Conservation (phyloP, 1,140 invertebrate species). For the Zophobas morio region DNA sequence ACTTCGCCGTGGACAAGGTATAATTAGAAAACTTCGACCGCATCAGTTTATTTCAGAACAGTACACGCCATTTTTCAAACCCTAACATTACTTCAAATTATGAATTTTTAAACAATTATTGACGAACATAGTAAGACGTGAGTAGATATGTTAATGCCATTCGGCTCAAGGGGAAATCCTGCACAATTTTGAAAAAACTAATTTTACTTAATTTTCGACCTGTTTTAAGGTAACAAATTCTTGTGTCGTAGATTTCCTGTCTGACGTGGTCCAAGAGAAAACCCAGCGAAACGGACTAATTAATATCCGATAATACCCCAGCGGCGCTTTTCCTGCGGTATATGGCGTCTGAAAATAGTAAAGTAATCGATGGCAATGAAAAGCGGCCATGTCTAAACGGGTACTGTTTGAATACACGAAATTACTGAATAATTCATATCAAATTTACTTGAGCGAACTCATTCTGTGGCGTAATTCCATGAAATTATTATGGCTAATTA, state of each 20-base stretch:
- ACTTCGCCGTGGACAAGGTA: conserved; percentile 1
- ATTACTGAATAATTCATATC: conserved; percentile 28
- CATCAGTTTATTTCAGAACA: conserved; percentile 4
- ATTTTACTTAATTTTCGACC: too few species aligned
- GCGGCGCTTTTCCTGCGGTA: neutral
- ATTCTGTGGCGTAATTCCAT: conserved; percentile 18
- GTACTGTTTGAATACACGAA: conserved; percentile 37
- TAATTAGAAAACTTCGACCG: conserved; percentile 38
- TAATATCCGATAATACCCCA: conserved; percentile 7
- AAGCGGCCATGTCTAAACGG: conserved; percentile 36
- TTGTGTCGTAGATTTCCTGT: too few species aligned
- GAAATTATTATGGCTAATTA: conserved; percentile 39
- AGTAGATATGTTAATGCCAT: too few species aligned
- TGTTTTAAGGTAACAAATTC: too few species aligned
- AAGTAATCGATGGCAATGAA: conserved; percentile 39
- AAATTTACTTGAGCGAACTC: conserved; percentile 34
- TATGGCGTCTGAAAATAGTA: conserved; percentile 14
- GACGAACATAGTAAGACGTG: conserved; percentile 37
- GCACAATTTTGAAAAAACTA: too few species aligned
- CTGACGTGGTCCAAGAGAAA: conserved; percentile 3
- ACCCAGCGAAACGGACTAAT: conserved; percentile 30
- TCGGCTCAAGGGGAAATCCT: too few species aligned
- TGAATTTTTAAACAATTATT: conserved; percentile 34
- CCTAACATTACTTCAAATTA: conserved; percentile 33
- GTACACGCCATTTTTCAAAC: conserved; percentile 32